Percentiles rank a stretch among this genome's conserved stretches.
Conservation (phyloP, 2,888 invertebrate species). For the Leptinotarsa juncta region DNA sequence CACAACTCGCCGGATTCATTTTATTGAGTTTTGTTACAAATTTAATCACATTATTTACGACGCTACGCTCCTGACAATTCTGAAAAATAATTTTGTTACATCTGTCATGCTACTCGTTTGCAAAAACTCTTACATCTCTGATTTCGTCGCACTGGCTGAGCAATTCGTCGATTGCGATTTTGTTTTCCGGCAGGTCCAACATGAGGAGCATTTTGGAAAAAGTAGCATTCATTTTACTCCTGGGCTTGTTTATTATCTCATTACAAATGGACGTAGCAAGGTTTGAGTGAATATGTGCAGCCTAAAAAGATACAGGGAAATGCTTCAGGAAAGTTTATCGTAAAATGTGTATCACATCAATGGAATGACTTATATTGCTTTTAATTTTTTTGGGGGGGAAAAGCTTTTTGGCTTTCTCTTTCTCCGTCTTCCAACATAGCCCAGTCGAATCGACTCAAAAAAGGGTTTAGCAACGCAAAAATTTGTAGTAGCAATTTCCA, state of each 20-base stretch:
- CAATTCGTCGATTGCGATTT: slow-evolving; percentile 43
- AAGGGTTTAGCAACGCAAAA: too few species aligned
- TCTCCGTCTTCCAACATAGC: too few species aligned
- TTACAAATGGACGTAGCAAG: slow-evolving; percentile 47
- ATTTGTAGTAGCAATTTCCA: too few species aligned
- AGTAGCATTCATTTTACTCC: slow-evolving; percentile 40
- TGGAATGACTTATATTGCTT: background rate
- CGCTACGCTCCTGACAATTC: slow-evolving; percentile 17
- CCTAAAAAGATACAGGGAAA: slow-evolving; percentile 41
- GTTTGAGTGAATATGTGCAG: slow-evolving; percentile 41
- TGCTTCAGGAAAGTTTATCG: background rate
- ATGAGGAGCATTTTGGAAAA: slow-evolving; percentile 50
- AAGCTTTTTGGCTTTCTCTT: too few species aligned
- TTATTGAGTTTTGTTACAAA: slow-evolving; percentile 19
- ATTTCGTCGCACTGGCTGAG: slow-evolving; percentile 45
- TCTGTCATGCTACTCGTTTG: background rate
- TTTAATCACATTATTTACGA: slow-evolving; percentile 27
- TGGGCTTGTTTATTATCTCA: slow-evolving; percentile 47
- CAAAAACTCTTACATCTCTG: slow-evolving; percentile 42
- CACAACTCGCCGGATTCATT: background rate
- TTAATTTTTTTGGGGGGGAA: too few species aligned
- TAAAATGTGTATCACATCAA: background rate
- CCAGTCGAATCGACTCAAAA: too few species aligned
- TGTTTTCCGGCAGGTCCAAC: slow-evolving; percentile 42
- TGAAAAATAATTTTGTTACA: slow-evolving; percentile 24